Base-by-base conservation (phyloP, 37 sponge, comb jelly and placozoan genomes). In the Haliclona indistincta region DNA sequence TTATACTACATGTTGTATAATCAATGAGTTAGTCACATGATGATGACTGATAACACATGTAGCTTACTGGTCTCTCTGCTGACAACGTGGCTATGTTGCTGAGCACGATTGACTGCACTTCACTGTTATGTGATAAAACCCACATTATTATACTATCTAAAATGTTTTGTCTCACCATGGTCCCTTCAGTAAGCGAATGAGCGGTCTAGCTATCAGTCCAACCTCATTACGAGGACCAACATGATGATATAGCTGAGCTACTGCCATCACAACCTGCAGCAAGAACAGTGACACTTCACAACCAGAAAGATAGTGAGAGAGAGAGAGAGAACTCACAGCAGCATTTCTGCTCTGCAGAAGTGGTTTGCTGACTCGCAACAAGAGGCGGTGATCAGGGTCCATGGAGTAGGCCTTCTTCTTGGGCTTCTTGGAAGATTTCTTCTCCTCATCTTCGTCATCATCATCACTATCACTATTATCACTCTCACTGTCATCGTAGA, bases 311-410 rank as follows among this genome's bases (percentile, higher is more conserved):
- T 5, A 22, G 32, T 1, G 33, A 37, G 3, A 4, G 33, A 38
- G 44, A 15, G 3, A 3, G 32, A 20, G 8, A n/a, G n/a, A n/a
- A 78, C 95, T 74, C 54, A 95, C 99, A 52, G 97, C 83, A 41
- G 99, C 78, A 69, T 96, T 96, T 33, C 99, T 78, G 70, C 99
- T 99, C 74, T 99, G 99, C 38, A 99, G 79, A 10, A 99, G 80
- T 37, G 99, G 92, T 53, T 89, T 90, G 44, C 78, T 49, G 43
- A 85, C 84, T 56, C 82, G 74, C 36, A 99, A 64, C 58, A 99
- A 75, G 30, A 99, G 78, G n/a, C 99, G 67, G 39, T 96, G 97
- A 56, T 99, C 99, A 38, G 84, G 37, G 75, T 99, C 99, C 92
- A 99, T 93, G 32, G 73, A 60, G 49, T 91, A 97, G 0, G 78